Evolutionary conservation across 2,888 invertebrate genomes (phyloP).

Genomic region (Eurytoma adleriae): DNA sequence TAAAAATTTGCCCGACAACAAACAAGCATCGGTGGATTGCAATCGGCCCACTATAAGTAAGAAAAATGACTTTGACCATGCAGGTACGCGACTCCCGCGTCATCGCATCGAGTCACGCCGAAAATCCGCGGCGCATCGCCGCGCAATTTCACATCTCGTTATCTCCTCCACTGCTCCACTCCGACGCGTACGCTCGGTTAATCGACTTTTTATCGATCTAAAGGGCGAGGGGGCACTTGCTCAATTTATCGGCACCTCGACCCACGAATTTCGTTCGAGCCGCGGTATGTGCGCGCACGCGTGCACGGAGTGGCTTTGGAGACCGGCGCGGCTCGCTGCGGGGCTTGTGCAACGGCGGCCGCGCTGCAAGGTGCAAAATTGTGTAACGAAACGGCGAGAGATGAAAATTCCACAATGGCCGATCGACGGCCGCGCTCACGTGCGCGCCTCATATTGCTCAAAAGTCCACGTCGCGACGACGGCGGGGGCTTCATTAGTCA

Average conservation of each 20-base stretch:
- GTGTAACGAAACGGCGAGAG: conserved; percentile 58
- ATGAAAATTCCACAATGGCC: conserved; percentile 57
- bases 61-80: too few relatives aligned
- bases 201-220: conserved; percentile 5
- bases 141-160: too few relatives aligned
- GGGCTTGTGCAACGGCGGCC: background rate
- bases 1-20: background rate
- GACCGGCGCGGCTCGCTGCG: background rate
- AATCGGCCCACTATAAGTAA: too few relatives aligned
- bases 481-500: conserved; percentile 1
- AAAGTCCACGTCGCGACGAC: background rate
- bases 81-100: too few relatives aligned
- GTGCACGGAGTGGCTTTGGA: too few relatives aligned
- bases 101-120: too few relatives aligned
- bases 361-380: conserved; percentile 58
- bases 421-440: conserved; percentile 4
- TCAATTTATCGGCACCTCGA: conserved; percentile 31
- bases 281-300: background rate
- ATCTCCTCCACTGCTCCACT: too few relatives aligned
- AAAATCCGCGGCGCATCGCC: too few relatives aligned
- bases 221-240: too few relatives aligned
- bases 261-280: background rate
- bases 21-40: background rate
- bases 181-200: background rate
- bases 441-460: conserved; percentile 1